phyloP scores from a whole-genome alignment of 2,113 vertebrate genomes.

The Urocitellus parryii region DNA sequence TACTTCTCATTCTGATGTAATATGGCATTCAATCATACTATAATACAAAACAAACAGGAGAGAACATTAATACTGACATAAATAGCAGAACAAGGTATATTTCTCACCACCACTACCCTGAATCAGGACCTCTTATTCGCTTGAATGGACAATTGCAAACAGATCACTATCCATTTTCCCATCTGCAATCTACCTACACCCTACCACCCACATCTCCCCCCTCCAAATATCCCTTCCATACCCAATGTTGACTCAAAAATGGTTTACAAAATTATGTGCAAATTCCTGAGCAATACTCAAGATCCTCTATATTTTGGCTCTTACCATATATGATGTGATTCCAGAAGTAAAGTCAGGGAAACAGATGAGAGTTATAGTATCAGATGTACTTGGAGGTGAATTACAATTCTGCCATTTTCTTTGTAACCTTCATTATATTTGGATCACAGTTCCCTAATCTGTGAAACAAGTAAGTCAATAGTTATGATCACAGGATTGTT shows the following conservation, averaged over 20 bases:
- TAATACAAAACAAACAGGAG: background rate
- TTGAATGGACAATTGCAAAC: background rate
- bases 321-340: background rate
- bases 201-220: too few relatives aligned
- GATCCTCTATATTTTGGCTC: background rate
- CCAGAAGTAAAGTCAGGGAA: background rate
- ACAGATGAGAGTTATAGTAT: background rate
- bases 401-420: background rate
- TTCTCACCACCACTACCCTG: background rate
- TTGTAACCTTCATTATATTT: background rate
- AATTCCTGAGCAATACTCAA: background rate
- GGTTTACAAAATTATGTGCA: background rate
- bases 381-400: background rate
- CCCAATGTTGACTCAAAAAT: background rate
- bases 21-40: background rate
- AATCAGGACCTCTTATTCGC: background rate
- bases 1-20: slow-evolving; percentile 16
- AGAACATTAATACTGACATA: slow-evolving; percentile 7
- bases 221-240: background rate
- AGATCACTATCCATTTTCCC: background rate
- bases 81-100: background rate
- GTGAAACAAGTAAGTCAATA: background rate
- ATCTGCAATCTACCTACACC: background rate
- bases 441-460: background rate
- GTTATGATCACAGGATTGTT: background rate